A percentile compares a stretch with the other conserved stretches of the same genome.
phyloP scores from a whole-genome alignment of 2,113 vertebrate genomes.

The Odocoileus hemionus region DNA sequence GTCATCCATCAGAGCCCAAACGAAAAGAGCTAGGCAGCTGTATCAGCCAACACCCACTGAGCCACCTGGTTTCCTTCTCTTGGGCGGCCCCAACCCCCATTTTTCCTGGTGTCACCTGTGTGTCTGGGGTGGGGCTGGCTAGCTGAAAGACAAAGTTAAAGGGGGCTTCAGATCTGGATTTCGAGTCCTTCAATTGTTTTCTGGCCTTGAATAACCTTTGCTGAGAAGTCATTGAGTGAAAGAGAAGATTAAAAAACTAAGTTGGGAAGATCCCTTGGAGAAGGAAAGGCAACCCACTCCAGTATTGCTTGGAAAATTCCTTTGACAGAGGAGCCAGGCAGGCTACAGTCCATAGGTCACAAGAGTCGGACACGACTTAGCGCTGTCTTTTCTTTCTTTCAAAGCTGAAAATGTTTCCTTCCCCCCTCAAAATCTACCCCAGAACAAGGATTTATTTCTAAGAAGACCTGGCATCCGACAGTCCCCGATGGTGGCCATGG shows the following conservation, averaged over 20 bases:
- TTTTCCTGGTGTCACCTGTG: neutral
- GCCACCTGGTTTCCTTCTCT: neutral
- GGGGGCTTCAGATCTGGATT: neutral
- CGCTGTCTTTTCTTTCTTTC: neutral
- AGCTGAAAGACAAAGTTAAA: neutral
- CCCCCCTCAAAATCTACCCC: neutral
- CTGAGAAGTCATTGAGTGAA: neutral
- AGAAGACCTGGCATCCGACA: neutral
- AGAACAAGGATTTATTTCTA: neutral
- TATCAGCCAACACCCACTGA: rapidly evolving
- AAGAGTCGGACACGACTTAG: neutral
- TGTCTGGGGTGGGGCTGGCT: neutral
- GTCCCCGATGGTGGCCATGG: rapidly evolving
- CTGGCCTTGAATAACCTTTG: neutral
- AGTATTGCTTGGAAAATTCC: neutral
- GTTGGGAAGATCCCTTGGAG: neutral
- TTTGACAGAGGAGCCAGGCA: neutral
- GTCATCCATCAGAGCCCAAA: neutral
- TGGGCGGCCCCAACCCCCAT: neutral
- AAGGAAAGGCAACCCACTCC: neutral
- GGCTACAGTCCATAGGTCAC: neutral
- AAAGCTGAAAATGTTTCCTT: neutral
- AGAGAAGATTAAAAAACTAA: neutral
- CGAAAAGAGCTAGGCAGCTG: rapidly evolving
- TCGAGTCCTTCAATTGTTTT: neutral